Percentiles rank a stretch among this genome's conserved stretches.
Conservation (phyloP, 30 jellyfish, hydroid and myxozoan genomes). For the Hydractinia symbiolongicarpus region DNA sequence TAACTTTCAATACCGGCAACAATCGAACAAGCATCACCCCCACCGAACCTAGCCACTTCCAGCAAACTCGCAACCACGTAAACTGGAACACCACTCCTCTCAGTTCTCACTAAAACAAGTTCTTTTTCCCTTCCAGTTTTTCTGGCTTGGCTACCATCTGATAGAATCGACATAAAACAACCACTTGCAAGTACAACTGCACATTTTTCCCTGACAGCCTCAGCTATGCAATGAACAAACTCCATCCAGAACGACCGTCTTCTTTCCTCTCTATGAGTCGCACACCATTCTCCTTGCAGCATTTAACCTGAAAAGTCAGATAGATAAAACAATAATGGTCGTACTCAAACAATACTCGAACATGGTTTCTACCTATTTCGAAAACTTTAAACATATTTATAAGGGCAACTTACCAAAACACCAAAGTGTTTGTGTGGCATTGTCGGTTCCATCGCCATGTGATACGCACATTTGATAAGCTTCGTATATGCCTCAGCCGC, state of each 20-base stretch:
- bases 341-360: constrained; percentile 12
- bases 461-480: no score
- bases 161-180: background rate
- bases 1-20: constrained; percentile 7
- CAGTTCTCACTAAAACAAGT: no score
- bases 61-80: background rate
- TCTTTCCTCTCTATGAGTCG: constrained; percentile 29
- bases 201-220: constrained; percentile 32
- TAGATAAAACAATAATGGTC: background rate
- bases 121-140: no score
- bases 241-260: constrained; percentile 36
- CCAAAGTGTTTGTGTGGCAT: no score
- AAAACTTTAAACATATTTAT: no score
- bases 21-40: constrained; percentile 26
- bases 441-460: no score
- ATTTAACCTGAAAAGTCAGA: constrained; percentile 21
- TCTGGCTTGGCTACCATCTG: no score
- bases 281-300: constrained; percentile 26
- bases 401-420: no score
- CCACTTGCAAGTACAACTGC: constrained; percentile 29
- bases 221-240: constrained; percentile 39
- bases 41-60: constrained; percentile 26
- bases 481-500: no score
- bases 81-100: no score
- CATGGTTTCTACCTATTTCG: constrained; percentile 23